These are phyloP conservation scores for Drosophila micromelanica DNA, from an alignment of 1,140 invertebrate species.

Conservation along the genomic window DNA sequence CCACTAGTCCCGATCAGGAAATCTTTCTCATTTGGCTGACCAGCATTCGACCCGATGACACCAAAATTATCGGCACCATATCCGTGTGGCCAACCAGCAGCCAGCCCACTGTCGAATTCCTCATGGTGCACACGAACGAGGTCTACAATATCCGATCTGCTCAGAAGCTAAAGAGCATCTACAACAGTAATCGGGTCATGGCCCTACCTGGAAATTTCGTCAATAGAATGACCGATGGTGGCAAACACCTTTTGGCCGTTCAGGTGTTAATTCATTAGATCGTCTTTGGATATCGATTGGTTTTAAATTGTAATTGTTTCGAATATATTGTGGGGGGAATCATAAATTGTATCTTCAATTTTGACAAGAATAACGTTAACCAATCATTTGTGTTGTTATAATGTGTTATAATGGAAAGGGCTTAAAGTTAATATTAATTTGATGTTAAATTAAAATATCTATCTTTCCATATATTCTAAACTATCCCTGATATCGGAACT, in stretches of 20 bases:
- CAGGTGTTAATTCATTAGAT: conserved; percentile 53
- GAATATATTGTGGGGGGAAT: not conserved
- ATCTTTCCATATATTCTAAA: too few species aligned
- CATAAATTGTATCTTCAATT: too few species aligned
- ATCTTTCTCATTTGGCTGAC: conserved; percentile 64
- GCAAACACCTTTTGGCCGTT: conserved; percentile 51
- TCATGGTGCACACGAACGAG: conserved; percentile 43
- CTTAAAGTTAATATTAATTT: too few species aligned
- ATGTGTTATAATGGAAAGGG: too few species aligned
- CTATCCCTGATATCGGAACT: too few species aligned
- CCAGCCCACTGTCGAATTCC: not conserved
- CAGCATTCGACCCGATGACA: conserved; percentile 34
- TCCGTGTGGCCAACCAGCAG: conserved; percentile 49
- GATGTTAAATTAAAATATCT: too few species aligned
- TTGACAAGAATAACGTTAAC: too few species aligned
- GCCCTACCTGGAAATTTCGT: conserved; percentile 39
- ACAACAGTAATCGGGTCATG: conserved; percentile 35
- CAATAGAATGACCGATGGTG: conserved; percentile 39
- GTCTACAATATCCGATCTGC: conserved; percentile 53
- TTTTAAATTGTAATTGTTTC: not conserved
- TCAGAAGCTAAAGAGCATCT: conserved; percentile 36
- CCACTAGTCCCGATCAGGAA: not conserved
- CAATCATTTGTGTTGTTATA: too few species aligned
- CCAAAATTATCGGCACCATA: conserved; percentile 38
- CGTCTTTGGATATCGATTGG: not conserved